Evolutionary conservation across 2,113 vertebrate genomes (phyloP), one percentile per base, ranked within the genome.

Genomic region (Raja brachyura): DNA sequence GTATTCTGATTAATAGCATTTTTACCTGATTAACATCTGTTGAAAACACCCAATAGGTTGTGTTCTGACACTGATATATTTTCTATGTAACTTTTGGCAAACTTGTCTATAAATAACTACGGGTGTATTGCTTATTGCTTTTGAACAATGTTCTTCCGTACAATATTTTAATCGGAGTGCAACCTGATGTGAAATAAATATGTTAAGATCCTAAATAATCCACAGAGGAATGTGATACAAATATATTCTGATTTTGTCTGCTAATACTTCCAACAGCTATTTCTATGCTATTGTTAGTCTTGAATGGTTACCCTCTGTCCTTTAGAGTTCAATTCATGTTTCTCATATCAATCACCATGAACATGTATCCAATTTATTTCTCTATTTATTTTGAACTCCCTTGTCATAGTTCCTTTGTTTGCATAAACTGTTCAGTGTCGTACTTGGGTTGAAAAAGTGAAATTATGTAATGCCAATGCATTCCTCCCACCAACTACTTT

Each of bases 401-500:
- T 75, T 31, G 31, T 54, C 61, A 74, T 93, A 28, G 28, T 5
- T 86, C 25, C 70, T 31, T 20, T 70, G 76, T 10, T 93, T 94
- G 76, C 39, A 93, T 93, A 81, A 85, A 70, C 48, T 86, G 90
- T 93, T 88, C 0, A 66, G 2, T 18, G 11, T 93, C 94, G 94
- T 93, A 22, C 18, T 81, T 88, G 0, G 56, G 93, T 31, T 48
- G 10, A 39, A 63, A 66, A 56, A 81, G 61, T 70, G 86, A 54
- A 54, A 92, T 73, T 10, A 25, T 54, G 90, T 54, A 73, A 92
- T 92, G 90, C 90, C 90, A 74, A 8, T 92, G 66, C 66, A 73
- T 92, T 92, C 68, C 70, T 74, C 66, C 68, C 33, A 92, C 31
- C 68, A 92, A 92, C 61, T 73, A 39, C 33, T 20, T 74, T 92